Evolutionary conservation across 2,113 vertebrate species (phyloP), one percentile per base, ranked within the genome.

Genomic region (Bucco capensis): DNA sequence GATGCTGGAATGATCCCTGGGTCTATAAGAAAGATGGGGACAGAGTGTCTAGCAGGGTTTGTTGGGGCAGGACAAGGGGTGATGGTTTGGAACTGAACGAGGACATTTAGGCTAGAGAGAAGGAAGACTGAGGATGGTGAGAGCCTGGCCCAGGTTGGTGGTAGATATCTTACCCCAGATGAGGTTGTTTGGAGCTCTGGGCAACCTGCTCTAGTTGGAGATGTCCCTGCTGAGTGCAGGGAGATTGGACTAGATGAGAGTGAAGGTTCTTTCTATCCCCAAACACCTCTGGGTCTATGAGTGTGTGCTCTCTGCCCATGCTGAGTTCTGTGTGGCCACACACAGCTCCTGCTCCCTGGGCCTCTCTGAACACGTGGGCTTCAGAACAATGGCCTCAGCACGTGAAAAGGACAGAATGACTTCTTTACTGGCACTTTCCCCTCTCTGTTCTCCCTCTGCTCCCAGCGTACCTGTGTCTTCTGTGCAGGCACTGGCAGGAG

Each of bases 1-100:
- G 19, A 8, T 0, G 1, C 25, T 0, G 6, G 44, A 6, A 27
- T 4, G 33, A 37, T 49, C 33, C 3, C 11, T 1, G 1, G 4
- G 25, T 24, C 23, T n/a, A n/a, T n/a, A n/a, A n/a, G 54, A 27
- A 27, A 27, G 33, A 35, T 37, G 24, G 57, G 24, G 57, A 60
- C 33, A 27, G 57, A 37, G 11, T 27, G 14, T 14, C 12, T 14
- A 60, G 57, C 33, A 60, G 33, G 57, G 10, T 31, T 31, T 56
- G 54, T 56, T 31, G 54, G 15, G 33, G 25, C 35, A 60, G 57
- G 15, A 60, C 33, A 60, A 27, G 35, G 57, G 35, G 23, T 9
- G 16, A 60, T 33, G 35, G 24, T 37, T 60, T 37, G 15, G 9
- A 37, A 25, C 24, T 25, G 4, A 27, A 60, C 22, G 37, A 33